Evolutionary conservation across 1,140 invertebrate species (phyloP).

Genomic region (Trypoxylus dichotomus): DNA sequence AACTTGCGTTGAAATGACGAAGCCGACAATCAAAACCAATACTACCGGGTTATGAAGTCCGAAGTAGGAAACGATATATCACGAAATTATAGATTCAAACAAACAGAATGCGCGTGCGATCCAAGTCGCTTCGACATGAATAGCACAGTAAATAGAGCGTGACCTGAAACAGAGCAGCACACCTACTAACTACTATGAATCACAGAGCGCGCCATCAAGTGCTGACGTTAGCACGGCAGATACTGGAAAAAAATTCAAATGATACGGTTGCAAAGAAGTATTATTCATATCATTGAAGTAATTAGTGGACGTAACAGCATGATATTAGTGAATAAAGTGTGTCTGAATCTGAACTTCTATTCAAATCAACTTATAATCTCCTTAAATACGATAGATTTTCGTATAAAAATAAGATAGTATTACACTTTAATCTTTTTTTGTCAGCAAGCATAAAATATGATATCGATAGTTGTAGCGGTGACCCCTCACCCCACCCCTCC

Average conservation of each 20-base stretch:
- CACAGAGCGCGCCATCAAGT: neutral
- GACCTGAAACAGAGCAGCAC: neutral
- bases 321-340: no score
- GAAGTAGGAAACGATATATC: neutral
- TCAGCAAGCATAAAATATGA: no score
- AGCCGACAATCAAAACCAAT: neutral
- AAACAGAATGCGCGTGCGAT: neutral
- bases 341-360: no score
- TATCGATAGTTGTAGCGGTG: no score
- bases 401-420: no score
- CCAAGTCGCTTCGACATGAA: neutral
- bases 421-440: no score
- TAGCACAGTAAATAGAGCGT: constrained; percentile 4
- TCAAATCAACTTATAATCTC: no score
- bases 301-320: no score
- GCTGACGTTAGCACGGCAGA: neutral
- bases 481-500: no score
- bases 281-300: no score
- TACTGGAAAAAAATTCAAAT: neutral
- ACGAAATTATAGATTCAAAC: neutral
- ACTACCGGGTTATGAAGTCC: neutral
- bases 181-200: neutral
- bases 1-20: neutral
- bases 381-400: no score
- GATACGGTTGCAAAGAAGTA: no score